phyloP scores from a whole-genome alignment of 2,797 vertebrate genomes.

The Acipenser ruthenus region DNA sequence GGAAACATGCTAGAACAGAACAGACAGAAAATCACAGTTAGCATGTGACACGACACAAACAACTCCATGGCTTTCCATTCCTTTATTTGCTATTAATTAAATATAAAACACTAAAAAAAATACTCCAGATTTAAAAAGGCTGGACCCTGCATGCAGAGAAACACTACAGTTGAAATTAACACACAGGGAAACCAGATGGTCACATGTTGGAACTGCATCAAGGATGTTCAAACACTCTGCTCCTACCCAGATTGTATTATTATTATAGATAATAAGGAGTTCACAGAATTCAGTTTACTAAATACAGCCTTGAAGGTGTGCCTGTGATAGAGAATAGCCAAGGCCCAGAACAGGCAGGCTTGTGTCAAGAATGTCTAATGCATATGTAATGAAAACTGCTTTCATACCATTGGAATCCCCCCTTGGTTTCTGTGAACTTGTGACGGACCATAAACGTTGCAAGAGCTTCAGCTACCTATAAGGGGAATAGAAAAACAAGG shows the following conservation, averaged over 20 bases:
- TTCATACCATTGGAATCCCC: constrained; percentile 88
- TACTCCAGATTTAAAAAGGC: background rate
- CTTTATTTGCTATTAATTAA: background rate
- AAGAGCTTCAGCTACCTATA: constrained; percentile 89
- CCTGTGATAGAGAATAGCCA: background rate
- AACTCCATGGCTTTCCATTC: background rate
- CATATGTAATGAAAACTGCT: background rate
- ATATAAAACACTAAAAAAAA: background rate
- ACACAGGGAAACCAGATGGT: background rate
- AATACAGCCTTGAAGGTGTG: background rate
- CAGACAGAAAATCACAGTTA: constrained; percentile 12
- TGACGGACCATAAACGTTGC: constrained; percentile 93
- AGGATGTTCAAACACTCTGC: too few species aligned
- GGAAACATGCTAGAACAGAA: constrained; percentile 57
- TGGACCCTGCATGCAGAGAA: background rate
- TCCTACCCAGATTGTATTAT: too few species aligned
- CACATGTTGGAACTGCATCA: background rate
- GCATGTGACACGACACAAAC: background rate
- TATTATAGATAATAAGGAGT: background rate
- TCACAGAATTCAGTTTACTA: background rate
- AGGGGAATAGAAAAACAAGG: constrained; percentile 7
- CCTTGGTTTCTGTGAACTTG: constrained; percentile 90
- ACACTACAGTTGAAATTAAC: background rate
- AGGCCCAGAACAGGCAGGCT: background rate
- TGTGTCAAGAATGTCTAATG: background rate